Evolutionary conservation across 2,797 vertebrate genomes (phyloP).

Genomic region (Rousettus madagascariensis): DNA sequence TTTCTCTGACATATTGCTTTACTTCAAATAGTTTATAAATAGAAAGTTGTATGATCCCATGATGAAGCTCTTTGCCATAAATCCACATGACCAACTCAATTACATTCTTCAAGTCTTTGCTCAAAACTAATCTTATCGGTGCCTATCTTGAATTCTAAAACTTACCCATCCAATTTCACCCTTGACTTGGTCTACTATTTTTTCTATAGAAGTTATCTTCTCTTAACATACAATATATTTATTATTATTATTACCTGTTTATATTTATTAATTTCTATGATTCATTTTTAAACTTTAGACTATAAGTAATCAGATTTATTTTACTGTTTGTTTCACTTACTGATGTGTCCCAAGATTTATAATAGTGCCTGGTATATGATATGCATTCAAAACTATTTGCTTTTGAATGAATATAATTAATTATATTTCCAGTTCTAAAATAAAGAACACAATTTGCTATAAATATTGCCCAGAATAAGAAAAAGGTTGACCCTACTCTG

Average conservation of each 20-base stretch:
- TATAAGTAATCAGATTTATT: background rate
- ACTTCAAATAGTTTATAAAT: background rate
- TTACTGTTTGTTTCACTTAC: background rate
- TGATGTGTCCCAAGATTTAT: background rate
- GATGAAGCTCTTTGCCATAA: background rate
- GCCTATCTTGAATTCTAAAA: background rate
- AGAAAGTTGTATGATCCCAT: background rate
- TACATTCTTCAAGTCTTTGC: background rate
- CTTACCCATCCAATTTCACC: fast-evolving
- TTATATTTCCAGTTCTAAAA: background rate
- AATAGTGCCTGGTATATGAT: background rate
- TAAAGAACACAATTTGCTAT: background rate
- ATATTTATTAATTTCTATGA: background rate
- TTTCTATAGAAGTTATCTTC: background rate
- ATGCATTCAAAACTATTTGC: background rate
- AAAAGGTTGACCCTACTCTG: background rate
- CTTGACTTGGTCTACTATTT: background rate
- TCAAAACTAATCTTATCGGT: background rate
- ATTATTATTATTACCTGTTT: background rate
- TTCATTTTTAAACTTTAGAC: background rate
- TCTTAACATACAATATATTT: background rate
- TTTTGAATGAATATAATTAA: background rate
- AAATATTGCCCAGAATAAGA: background rate
- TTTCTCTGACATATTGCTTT: background rate
- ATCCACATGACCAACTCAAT: background rate